Evolutionary conservation across 2,888 invertebrate species (phyloP).

Genomic region (Drosophila affinis): DNA sequence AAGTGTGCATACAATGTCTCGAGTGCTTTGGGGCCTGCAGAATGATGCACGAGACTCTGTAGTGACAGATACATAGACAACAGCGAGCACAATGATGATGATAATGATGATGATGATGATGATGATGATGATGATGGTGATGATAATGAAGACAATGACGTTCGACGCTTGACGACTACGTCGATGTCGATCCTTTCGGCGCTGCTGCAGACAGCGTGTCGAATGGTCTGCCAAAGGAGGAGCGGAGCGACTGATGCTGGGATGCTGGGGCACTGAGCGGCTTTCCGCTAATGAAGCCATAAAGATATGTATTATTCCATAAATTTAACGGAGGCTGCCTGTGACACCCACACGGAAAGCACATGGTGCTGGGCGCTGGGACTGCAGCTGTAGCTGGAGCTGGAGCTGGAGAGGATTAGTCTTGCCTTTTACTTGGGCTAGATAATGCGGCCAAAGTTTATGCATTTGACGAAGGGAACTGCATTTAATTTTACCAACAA

Average conservation of each 20-base stretch:
- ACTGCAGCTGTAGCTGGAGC: conserved; percentile 3
- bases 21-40: conserved; percentile 59
- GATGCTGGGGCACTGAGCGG: conserved; percentile 55
- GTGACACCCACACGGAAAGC: conserved; percentile 65
- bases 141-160: conserved; percentile 50
- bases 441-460: conserved; percentile 60
- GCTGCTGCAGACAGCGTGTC: conserved; percentile 75
- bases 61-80: conserved; percentile 57
- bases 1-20: conserved; percentile 72
- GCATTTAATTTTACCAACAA: conserved; percentile 77
- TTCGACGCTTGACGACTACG: conserved; percentile 63
- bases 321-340: conserved; percentile 64
- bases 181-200: conserved; percentile 69
- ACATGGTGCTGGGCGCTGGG: conserved; percentile 4
- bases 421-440: conserved; percentile 47
- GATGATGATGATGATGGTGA: conserved; percentile 39
- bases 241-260: conserved; percentile 20
- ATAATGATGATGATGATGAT: conserved; percentile 28
- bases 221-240: conserved; percentile 59
- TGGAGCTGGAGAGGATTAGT: conserved; percentile 11
- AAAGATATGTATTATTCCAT: conserved; percentile 81
- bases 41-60: conserved; percentile 51
- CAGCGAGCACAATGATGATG: conserved; percentile 35
- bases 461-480: conserved; percentile 64
- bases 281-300: conserved; percentile 83